Evolutionary conservation across 2,888 invertebrate species (phyloP).

Genomic region (Chromoteleia sp.): DNA sequence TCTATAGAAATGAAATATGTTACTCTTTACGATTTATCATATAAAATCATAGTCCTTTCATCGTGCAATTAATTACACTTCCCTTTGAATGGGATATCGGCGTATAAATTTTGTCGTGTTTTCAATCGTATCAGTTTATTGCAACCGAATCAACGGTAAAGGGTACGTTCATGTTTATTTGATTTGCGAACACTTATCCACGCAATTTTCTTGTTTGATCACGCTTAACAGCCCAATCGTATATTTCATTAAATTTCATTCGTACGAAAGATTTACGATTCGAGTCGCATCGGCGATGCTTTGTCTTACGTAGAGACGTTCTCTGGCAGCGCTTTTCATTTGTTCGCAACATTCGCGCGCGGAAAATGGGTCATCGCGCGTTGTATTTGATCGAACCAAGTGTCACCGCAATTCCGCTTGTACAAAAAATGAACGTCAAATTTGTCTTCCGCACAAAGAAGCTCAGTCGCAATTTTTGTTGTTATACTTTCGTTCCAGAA

Average conservation of each 20-base stretch:
- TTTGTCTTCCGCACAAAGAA: conserved; percentile 55
- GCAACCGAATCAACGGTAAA: not conserved
- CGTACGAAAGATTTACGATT: conserved; percentile 50
- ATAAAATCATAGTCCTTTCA: no score
- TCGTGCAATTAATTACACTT: no score
- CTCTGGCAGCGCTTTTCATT: conserved; percentile 48
- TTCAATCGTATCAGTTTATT: not conserved
- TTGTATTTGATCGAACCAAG: conserved; percentile 49
- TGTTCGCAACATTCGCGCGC: conserved; percentile 46
- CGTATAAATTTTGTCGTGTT: no score
- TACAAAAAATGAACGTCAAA: conserved; percentile 55
- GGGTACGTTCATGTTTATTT: conserved; percentile 5
- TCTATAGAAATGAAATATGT: no score
- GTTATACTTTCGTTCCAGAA: not conserved
- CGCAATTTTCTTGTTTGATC: conserved; percentile 7
- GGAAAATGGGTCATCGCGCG: conserved; percentile 55
- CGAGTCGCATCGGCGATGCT: conserved; percentile 14
- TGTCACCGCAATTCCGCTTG: conserved; percentile 48
- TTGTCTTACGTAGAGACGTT: conserved; percentile 40
- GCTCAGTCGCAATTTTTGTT: conserved; percentile 36
- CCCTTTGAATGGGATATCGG: no score
- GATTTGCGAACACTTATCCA: not conserved
- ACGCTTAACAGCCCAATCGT: conserved; percentile 24
- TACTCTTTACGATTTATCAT: no score
- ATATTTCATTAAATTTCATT: conserved; percentile 56